Conservation (phyloP, 2,797 vertebrate species). For the Apogon talboti region DNA sequence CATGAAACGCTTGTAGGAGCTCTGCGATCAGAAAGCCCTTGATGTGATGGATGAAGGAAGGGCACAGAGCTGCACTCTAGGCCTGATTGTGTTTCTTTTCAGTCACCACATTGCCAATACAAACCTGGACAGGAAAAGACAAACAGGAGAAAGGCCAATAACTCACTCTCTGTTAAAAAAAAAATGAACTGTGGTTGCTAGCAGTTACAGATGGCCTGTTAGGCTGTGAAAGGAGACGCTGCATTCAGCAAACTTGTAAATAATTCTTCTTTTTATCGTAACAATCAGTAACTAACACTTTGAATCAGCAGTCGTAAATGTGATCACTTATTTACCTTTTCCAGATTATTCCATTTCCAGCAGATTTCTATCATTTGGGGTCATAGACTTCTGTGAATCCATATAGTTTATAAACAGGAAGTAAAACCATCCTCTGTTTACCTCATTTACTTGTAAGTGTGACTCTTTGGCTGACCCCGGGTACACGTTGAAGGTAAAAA, state of each 20-base stretch:
- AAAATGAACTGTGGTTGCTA: conserved; percentile 42
- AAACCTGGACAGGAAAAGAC: conserved; percentile 78
- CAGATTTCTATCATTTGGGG: conserved; percentile 21
- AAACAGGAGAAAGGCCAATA: conserved; percentile 74
- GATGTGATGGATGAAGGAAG: conserved; percentile 81
- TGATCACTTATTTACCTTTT: conserved; percentile 17
- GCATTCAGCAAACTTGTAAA: conserved; percentile 32
- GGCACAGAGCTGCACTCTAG: conserved; percentile 60
- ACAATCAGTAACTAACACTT: conserved; percentile 25
- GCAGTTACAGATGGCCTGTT: conserved; percentile 54
- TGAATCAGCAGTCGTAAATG: conserved; percentile 29
- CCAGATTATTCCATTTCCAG: too few relatives aligned
- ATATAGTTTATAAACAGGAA: conserved; percentile 60
- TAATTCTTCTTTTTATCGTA: conserved; percentile 33
- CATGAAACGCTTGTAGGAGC: conserved; percentile 66
- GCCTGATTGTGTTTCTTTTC: conserved; percentile 79
- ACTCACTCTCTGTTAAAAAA: conserved; percentile 68
- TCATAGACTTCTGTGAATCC: conserved; percentile 39
- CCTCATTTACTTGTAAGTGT: conserved; percentile 16
- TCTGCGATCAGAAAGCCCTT: conserved; percentile 66
- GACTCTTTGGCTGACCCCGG: conserved; percentile 28
- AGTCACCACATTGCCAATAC: conserved; percentile 74
- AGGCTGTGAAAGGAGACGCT: conserved; percentile 30
- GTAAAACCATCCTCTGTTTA: conserved; percentile 39
- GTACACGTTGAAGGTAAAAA: conserved; percentile 24